phyloP scores from a whole-genome alignment of 2,888 invertebrate genomes.

The Pantelozetes paolii region DNA sequence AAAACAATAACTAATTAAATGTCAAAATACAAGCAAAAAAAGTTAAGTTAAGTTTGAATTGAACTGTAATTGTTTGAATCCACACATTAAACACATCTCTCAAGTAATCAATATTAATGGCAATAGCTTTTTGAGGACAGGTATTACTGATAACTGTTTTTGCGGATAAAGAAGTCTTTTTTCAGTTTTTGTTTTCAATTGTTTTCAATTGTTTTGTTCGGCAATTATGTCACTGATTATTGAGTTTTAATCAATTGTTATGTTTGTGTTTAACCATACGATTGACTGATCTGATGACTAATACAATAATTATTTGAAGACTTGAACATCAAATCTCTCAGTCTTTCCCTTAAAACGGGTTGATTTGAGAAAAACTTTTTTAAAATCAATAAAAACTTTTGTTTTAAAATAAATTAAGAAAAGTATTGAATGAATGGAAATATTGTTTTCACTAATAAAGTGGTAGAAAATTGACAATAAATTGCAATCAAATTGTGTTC shows the following conservation, averaged over 20 bases:
- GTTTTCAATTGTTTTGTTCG: too few relatives aligned
- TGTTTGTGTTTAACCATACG: neutral
- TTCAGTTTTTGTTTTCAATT: neutral
- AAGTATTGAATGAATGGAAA: too few relatives aligned
- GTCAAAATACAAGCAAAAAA: neutral
- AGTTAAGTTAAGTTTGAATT: conserved; percentile 17
- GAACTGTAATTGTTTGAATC: conserved; percentile 1
- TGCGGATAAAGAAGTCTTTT: neutral
- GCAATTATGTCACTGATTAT: neutral
- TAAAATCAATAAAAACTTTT: too few relatives aligned
- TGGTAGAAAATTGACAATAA: too few relatives aligned
- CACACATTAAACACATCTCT: neutral
- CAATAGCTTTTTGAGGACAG: conserved; percentile 19
- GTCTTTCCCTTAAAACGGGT: too few relatives aligned
- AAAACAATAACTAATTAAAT: conserved; percentile 4
- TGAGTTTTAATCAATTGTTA: neutral
- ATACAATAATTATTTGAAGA: neutral
- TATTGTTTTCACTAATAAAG: too few relatives aligned
- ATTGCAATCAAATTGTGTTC: too few relatives aligned
- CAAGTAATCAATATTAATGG: conserved; percentile 4
- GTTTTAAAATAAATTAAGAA: too few relatives aligned
- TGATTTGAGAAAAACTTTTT: too few relatives aligned
- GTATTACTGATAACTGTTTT: neutral
- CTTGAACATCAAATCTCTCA: neutral
- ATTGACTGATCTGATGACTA: neutral